phyloP scores from a whole-genome alignment of 2,113 vertebrate species.

The Oophaga pumilio region DNA sequence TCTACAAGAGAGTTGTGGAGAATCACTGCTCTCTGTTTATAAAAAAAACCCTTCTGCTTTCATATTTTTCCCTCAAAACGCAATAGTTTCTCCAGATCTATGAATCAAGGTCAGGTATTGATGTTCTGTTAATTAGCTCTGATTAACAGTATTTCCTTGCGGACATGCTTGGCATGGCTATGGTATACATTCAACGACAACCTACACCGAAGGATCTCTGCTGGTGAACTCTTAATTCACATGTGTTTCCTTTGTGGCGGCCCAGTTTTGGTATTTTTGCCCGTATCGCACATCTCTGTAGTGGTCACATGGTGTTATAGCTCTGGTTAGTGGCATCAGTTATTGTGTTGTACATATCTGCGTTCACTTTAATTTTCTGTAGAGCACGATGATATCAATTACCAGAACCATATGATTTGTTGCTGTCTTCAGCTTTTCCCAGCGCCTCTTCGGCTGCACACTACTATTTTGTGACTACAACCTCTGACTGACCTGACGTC shows the following conservation, averaged over 20 bases:
- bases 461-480: no score
- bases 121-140: constrained; percentile 71
- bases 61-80: constrained; percentile 72
- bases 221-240: constrained; percentile 78
- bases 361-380: neutral
- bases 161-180: constrained; percentile 76
- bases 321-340: neutral
- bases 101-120: constrained; percentile 72
- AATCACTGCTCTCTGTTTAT: constrained; percentile 72
- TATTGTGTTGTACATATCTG: neutral
- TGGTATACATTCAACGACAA: constrained; percentile 51
- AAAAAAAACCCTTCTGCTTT: constrained; percentile 71
- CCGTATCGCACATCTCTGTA: neutral
- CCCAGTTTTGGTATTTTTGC: neutral
- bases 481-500: no score
- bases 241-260: constrained; percentile 73
- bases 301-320: neutral
- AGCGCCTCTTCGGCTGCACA: no score
- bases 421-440: no score
- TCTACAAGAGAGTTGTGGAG: constrained; percentile 79
- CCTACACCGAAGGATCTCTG: constrained; percentile 64
- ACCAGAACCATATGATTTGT: no score
- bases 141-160: constrained; percentile 74
- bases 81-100: constrained; percentile 69
- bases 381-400: neutral